Evolutionary conservation across 2,113 vertebrate species (phyloP), one percentile per base, ranked within the genome.

Genomic region (Pagrus major): DNA sequence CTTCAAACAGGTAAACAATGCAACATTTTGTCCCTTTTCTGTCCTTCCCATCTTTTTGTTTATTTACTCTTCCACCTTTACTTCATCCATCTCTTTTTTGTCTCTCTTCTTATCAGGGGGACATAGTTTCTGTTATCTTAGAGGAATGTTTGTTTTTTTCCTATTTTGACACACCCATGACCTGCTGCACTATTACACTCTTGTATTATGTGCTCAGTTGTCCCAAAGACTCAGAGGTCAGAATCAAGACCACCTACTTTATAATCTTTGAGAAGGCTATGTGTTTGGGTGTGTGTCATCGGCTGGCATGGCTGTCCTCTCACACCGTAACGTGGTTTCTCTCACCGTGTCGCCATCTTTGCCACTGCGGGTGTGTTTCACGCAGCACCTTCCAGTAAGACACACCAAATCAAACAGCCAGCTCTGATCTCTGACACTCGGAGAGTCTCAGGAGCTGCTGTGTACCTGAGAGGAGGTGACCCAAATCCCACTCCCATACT

Each of bases 281-380:
- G 27, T 27, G 9, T 25, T 2, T 52, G 37, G 7, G 33, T 58
- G 23, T 12, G 29, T 78, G 76, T 82, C 60, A 61, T 63, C 1
- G 27, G 25, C 42, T 54, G 67, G 52, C 39, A 23, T 5, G 27
- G 58, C 31, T 52, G 63, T 60, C 54, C 61, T 83, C 74, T 92
- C 82, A 9, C 92, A 90, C 85, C 75, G 66, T 39, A 79, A 31
- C 0, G 84, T 25, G 27, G 56, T 73, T 93, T 93, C 69, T 90
- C 47, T 78, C 91, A 87, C 78, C 3, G 23, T 78, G 88, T 88
- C 18, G 67, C 58, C 83, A 88, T 81, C 75, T 91, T 85, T 79
- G 52, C 77, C 72, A 23, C 59, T 3, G 42, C 44, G 6, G 42
- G 55, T 5, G 71, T 67, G 71, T 69, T n/a, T n/a, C 68, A 60